phyloP scores from a whole-genome alignment of 2,888 invertebrate genomes.

The Cephus spinipes region DNA sequence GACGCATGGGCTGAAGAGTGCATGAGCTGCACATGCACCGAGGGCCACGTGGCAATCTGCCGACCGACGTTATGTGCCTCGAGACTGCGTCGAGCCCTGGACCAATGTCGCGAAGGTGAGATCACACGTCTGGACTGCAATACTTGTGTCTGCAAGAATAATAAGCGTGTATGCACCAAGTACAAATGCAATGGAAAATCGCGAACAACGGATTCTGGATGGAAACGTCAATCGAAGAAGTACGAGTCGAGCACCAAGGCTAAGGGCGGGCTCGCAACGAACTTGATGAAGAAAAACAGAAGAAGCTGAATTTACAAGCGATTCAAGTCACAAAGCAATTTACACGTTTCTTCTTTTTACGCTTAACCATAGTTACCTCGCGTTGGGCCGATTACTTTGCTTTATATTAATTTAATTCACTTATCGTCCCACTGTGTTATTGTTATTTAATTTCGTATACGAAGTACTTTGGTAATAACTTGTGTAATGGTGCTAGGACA shows the following conservation, averaged over 20 bases:
- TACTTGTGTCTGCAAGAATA: conserved; percentile 28
- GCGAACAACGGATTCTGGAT: background rate
- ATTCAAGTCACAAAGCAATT: too few relatives aligned
- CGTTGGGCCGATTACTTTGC: background rate
- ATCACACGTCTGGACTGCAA: conserved; percentile 23
- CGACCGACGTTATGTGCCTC: conserved; percentile 34
- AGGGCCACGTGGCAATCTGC: conserved; percentile 24
- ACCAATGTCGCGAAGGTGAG: conserved; percentile 29
- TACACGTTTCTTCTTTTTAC: background rate
- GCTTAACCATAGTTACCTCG: background rate
- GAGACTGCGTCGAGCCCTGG: conserved; percentile 20
- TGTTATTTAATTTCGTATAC: background rate
- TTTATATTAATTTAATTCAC: background rate
- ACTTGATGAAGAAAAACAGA: background rate
- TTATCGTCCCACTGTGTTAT: background rate
- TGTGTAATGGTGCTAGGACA: background rate
- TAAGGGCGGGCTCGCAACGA: background rate
- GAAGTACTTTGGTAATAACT: background rate
- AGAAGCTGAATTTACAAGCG: background rate
- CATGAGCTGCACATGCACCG: conserved; percentile 30
- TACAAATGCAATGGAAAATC: conserved; percentile 17
- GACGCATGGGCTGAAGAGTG: conserved; percentile 40
- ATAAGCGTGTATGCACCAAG: conserved; percentile 27
- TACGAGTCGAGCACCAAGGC: background rate
- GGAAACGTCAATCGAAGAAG: background rate